Evolutionary conservation across 1,140 invertebrate genomes (phyloP), one percentile per base, ranked within the genome.

Genomic region (Saccostrea echinata): DNA sequence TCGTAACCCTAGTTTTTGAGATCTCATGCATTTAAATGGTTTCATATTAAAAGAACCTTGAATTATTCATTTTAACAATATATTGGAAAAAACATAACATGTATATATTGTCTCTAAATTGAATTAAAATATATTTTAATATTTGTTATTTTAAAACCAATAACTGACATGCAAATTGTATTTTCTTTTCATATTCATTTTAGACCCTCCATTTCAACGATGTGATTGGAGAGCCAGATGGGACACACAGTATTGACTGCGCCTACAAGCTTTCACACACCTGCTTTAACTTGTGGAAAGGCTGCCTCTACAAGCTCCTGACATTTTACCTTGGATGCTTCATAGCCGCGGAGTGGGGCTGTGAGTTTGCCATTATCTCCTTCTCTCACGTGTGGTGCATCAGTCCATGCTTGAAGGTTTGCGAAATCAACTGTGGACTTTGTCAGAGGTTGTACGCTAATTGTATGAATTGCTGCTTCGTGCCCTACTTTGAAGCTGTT

Each of bases 141-240:
- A 43, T 43, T 43, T 43, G 6, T 43, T 43, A 8, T 6, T 8
- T 43, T 4, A 43, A 43, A 43, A 43, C 4, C 6, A 43, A 9
- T 0, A 8, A 43, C 9, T 43, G 6, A 9, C 1, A 43, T 43
- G 43, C 43, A 43, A 43, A 43, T 43, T 43, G 43, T 43, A 6
- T 0, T 43, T 4, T 57, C 16, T 1, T 6, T 61, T 61, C 8
- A 61, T 8, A 61, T 21, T 61, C 16, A 52, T 43, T 43, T 43
- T 21, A 83, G 81, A 83, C 86, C 97, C 91, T 91, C 8, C 84
- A 85, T 53, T 97, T 97, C 96, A 96, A 97, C 88, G 97, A 97
- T 89, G 96, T 97, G 68, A 96, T 97, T 57, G 97, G 97, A 0
- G 97, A 97, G 94, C 97, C 97, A 16, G 96, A 97, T 86, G 96